Evolutionary conservation across 2,113 vertebrate species (phyloP), one percentile per base, ranked within the genome.

Genomic region (Tauraco erythrolophus): DNA sequence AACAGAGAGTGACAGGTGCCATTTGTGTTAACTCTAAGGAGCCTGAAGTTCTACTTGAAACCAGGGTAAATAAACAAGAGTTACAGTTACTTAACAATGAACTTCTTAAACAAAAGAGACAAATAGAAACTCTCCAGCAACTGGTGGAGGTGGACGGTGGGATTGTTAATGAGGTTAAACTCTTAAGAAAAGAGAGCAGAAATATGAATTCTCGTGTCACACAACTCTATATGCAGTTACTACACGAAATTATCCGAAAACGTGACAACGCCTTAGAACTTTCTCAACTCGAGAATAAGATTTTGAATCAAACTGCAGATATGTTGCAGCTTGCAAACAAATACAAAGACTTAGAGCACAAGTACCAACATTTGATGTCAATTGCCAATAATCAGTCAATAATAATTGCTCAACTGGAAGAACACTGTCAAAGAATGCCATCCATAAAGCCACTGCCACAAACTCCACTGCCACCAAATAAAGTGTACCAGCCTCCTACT

Each of bases 171-270:
- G 99, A 99, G 97, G 99, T 99, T 75, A 99, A 99, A 95, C 98
- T 99, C 86, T 97, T 99, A 93, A 98, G 99, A 72, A 99, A 99
- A 97, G 99, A 99, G 97, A 99, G 99, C 89, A 98, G 99, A 93
- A 99, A 99, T 95, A 99, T 99, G 99, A 99, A 99, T 98, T 99
- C 99, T 1, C 98, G 99, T 14, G 99, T 99, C 89, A 99, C 99
- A 3, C 99, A 99, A 97, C 98, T 99, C 57, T 99, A 99, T 97
- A 99, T 99, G 99, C 99, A 99, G 98, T 98, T 99, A 87, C 98
- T 99, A 74, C 99, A 99, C 18, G 99, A 99, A 98, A 99, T 99
- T 93, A 99, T 99, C 93, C 98, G 99, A 74, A 99, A 99, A 96
- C 98, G 99, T 19, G 99, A 99, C 98, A 99, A 99, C 0, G 99